Conservation (phyloP, 2,888 invertebrate genomes). For the Eutolmus rufibarbis region DNA sequence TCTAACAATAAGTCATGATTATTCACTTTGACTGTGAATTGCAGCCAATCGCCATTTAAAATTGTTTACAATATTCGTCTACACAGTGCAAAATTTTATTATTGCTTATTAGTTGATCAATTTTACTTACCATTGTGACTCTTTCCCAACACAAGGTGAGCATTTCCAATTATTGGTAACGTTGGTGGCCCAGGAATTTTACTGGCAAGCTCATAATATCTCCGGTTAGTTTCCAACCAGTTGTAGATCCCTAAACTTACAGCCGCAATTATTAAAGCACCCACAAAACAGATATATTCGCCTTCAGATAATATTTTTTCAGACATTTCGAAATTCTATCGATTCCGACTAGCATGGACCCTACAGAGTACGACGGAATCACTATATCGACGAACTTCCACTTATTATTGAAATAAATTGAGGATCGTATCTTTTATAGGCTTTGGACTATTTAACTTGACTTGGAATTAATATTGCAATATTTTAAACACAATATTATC, state of each 20-base stretch:
- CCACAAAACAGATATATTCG: neutral
- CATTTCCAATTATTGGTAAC: conserved; percentile 75
- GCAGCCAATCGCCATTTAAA: too few relatives aligned
- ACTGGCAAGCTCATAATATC: conserved; percentile 68
- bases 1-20: too few relatives aligned
- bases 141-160: conserved; percentile 69
- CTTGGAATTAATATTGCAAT: neutral
- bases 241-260: neutral
- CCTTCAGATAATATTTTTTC: neutral
- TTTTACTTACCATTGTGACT: conserved; percentile 68
- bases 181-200: conserved; percentile 74
- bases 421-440: neutral
- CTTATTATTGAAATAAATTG: neutral
- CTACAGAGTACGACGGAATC: neutral
- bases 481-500: neutral
- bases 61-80: too few relatives aligned
- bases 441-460: neutral
- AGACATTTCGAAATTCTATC: neutral
- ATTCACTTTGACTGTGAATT: too few relatives aligned
- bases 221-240: conserved; percentile 65
- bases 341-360: too few relatives aligned
- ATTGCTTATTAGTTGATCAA: too few relatives aligned
- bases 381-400: neutral
- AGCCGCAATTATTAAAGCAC: neutral
- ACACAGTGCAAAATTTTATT: too few relatives aligned